Percentiles rank a stretch among this genome's conserved stretches.
These are phyloP conservation scores for Scaptomyza graminum DNA, from an alignment of 1,140 invertebrate species.

Conservation along the genomic window DNA sequence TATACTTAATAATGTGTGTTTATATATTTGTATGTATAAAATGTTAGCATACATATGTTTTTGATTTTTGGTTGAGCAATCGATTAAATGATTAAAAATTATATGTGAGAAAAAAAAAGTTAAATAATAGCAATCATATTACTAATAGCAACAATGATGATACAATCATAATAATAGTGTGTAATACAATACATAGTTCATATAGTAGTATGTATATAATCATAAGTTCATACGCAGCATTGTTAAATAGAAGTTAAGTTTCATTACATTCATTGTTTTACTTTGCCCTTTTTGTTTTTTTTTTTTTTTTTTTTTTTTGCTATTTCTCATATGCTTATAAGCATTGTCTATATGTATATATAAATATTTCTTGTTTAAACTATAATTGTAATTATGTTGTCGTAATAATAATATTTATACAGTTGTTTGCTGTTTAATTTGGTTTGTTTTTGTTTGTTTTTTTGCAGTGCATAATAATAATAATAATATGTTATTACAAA, in stretches of 20 bases:
- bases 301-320: constrained; percentile 9
- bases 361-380: constrained; percentile 42
- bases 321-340: not conserved
- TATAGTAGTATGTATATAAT: constrained; percentile 68
- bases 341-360: not conserved
- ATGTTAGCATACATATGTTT: no score
- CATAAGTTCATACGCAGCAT: constrained; percentile 84
- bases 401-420: constrained; percentile 65
- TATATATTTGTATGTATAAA: no score
- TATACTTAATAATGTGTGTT: constrained; percentile 6
- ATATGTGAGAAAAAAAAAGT: not conserved
- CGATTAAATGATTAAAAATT: constrained; percentile 33
- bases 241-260: constrained; percentile 68
- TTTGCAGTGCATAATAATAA: constrained; percentile 25
- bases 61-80: constrained; percentile 36
- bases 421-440: constrained; percentile 53
- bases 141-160: constrained; percentile 22
- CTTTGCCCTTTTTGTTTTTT: constrained; percentile 15
- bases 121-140: constrained; percentile 26
- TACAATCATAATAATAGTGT: constrained; percentile 45
- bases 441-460: constrained; percentile 3
- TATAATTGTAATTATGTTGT: constrained; percentile 60
- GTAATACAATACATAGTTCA: constrained; percentile 70
- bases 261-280: constrained; percentile 24
- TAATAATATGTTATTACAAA: constrained; percentile 19